Evolutionary conservation across 2,113 vertebrate genomes (phyloP), one percentile per base, ranked within the genome.

Genomic region (Notarius quadriscutis): DNA sequence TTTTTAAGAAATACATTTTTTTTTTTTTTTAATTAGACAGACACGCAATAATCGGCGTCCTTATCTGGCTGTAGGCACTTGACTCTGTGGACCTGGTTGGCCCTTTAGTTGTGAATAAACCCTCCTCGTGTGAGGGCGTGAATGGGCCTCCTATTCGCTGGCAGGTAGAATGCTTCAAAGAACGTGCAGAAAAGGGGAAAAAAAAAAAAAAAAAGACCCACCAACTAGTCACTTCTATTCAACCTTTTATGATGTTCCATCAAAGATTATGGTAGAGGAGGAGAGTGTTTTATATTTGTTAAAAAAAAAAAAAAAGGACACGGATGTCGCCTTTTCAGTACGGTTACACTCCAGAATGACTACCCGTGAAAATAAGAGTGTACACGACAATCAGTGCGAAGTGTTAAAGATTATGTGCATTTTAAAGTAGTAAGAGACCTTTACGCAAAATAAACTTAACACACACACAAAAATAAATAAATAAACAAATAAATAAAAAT

Each of bases 111-210:
- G 89, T 91, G 92, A 91, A 94, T 93, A 94, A 94, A 94, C 91
- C 86, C 83, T 90, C 90, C 88, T 94, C 90, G 78, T 93, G 90
- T 90, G 87, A 90, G 92, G 91, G 89, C 92, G 92, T 90, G 90
- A 91, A 91, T 92, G 93, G 93, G 94, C 94, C 93, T 94, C 95
- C 94, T 95, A 94, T 94, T 95, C 93, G 94, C 92, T 92, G 90
- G 89, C 94, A 95, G 94, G 94, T 95, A 95, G 92, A 94, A 89
- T 92, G 89, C 91, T 92, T 93, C 91, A 94, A 93, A 94, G 93
- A 91, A 87, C n/a, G 79, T n/a, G 83, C 20, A n/a, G 85, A 85
- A 71, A 91, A 90, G 91, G 91, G 91, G 89, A 90, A 92, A 90
- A 90, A 92, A 92, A 89, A 93, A 91, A 91, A 94, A 93, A 41